Percentiles rank a stretch among this genome's conserved stretches.
phyloP scores from a whole-genome alignment of 2,113 vertebrate species.

The Sclerurus mexicanus region DNA sequence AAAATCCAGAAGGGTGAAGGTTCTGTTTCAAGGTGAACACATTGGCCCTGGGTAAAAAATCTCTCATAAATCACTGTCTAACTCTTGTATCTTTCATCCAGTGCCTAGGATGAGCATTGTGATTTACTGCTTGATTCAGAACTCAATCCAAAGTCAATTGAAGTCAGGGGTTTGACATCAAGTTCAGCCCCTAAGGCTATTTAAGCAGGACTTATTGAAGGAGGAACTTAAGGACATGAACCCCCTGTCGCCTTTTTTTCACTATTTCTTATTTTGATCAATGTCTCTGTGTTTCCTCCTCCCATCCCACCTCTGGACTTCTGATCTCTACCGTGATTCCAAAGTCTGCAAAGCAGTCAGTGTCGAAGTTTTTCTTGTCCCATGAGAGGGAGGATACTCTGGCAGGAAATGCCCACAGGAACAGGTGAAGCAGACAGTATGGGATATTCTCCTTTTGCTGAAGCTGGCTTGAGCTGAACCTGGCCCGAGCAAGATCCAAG shows the following conservation, averaged over 20 bases:
- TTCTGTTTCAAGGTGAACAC: slow-evolving; percentile 25
- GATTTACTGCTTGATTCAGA: slow-evolving; percentile 55
- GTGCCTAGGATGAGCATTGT: slow-evolving; percentile 9
- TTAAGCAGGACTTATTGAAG: background rate
- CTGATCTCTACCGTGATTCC: background rate
- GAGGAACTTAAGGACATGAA: background rate
- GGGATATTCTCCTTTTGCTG: background rate
- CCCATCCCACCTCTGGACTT: background rate
- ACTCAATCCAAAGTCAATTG: background rate
- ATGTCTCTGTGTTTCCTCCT: background rate
- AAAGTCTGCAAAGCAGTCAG: background rate
- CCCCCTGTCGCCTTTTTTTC: background rate
- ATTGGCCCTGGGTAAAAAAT: background rate
- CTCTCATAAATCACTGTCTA: slow-evolving; percentile 59
- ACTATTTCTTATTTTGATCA: background rate
- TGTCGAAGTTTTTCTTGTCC: background rate
- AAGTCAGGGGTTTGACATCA: slow-evolving; percentile 6
- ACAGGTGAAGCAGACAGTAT: background rate
- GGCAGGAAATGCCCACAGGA: background rate
- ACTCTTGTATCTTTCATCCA: background rate
- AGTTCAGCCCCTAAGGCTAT: slow-evolving; percentile 26
- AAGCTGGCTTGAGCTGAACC: background rate
- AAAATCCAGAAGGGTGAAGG: background rate
- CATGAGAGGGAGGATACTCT: background rate
- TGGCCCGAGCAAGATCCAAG: background rate